These are phyloP conservation scores for Pempheris klunzingeri DNA, from an alignment of 2,797 vertebrate genomes.

Conservation along the genomic window DNA sequence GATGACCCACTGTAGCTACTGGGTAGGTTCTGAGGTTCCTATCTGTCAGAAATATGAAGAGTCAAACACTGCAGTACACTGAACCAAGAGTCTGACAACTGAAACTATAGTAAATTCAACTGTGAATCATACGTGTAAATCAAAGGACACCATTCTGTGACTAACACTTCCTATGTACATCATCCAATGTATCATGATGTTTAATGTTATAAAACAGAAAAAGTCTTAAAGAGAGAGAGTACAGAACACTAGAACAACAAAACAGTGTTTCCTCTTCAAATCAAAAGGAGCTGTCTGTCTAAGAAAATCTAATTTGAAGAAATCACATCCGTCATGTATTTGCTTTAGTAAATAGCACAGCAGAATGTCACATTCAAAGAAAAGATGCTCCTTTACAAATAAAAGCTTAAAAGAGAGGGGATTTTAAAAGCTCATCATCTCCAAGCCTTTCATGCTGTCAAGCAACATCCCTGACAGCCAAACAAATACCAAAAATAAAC, in stretches of 20 bases:
- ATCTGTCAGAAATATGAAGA: neutral
- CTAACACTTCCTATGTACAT: too few relatives aligned
- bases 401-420: neutral
- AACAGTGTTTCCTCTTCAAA: neutral
- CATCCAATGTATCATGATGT: too few relatives aligned
- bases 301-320: neutral
- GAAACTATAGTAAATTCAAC: too few relatives aligned
- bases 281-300: neutral
- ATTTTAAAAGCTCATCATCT: neutral
- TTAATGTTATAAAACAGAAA: too few relatives aligned
- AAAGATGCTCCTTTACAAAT: constrained; percentile 31
- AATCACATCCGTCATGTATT: neutral
- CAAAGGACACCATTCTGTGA: too few relatives aligned
- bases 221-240: too few relatives aligned
- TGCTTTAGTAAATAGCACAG: constrained; percentile 6
- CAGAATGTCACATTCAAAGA: constrained; percentile 8
- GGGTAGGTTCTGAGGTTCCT: neutral
- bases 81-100: too few relatives aligned
- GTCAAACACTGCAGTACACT: neutral
- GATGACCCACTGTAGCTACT: neutral
- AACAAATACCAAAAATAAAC: neutral
- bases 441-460: neutral
- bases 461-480: neutral
- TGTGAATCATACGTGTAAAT: too few relatives aligned
- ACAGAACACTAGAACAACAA: too few relatives aligned